These are phyloP conservation scores for Burhinus bistriatus DNA, from an alignment of 2,113 vertebrate species.

Conservation along the genomic window DNA sequence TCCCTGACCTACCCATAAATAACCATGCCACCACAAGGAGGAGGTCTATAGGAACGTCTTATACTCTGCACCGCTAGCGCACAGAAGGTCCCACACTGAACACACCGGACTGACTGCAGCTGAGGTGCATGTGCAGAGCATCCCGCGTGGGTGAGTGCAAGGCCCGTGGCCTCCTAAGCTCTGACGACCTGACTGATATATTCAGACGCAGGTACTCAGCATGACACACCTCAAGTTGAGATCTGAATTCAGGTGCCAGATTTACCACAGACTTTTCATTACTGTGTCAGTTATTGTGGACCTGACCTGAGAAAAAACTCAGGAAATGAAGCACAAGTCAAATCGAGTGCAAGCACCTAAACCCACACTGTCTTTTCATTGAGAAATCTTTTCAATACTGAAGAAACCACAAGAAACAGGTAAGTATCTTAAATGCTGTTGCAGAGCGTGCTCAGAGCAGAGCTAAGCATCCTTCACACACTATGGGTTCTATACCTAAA, in stretches of 20 bases:
- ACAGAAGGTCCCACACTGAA: background rate
- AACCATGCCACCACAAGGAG: background rate
- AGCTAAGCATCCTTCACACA: background rate
- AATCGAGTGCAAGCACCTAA: background rate
- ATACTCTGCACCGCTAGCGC: background rate
- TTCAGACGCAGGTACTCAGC: background rate
- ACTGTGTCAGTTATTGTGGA: background rate
- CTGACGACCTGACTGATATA: background rate
- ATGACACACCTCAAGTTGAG: background rate
- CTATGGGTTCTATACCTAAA: accelerated
- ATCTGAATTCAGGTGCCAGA: background rate
- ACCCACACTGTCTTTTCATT: background rate
- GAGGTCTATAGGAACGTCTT: background rate
- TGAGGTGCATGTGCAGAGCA: background rate
- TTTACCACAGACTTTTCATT: background rate
- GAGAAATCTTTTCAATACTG: background rate
- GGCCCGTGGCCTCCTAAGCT: background rate
- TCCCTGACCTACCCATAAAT: background rate
- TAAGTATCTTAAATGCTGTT: background rate
- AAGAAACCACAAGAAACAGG: background rate
- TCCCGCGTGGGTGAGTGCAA: background rate
- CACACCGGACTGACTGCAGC: background rate
- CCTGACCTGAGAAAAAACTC: background rate
- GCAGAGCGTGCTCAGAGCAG: background rate
- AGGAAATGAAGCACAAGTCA: background rate